A percentile compares a stretch with the other conserved stretches of the same genome.
These are phyloP conservation scores for Pelodiscus sinensis DNA, from an alignment of 2,113 vertebrate species.

Conservation along the genomic window DNA sequence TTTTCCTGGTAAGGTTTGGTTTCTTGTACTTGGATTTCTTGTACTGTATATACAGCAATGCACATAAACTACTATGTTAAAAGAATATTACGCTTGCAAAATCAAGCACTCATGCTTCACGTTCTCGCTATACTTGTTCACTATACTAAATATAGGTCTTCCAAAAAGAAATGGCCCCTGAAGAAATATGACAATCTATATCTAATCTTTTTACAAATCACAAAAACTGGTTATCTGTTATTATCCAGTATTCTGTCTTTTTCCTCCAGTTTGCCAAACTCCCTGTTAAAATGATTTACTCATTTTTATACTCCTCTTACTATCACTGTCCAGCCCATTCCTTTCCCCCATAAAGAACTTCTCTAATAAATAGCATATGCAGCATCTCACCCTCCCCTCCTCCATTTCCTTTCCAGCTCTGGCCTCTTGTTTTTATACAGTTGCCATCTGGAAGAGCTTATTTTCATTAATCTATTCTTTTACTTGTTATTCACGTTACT, in stretches of 20 bases:
- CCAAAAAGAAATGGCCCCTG: not conserved
- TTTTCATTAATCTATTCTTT: not conserved
- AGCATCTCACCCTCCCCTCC: too few species aligned
- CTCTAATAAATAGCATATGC: not conserved
- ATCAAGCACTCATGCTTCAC: not conserved
- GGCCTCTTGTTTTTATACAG: not conserved
- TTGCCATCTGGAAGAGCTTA: not conserved
- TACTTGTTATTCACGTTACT: not conserved
- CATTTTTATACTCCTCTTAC: not conserved
- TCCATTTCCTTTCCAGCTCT: not conserved
- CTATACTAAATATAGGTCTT: not conserved
- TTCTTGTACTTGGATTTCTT: not conserved
- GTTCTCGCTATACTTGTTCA: not conserved
- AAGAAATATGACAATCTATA: not conserved
- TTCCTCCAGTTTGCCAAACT: not conserved
- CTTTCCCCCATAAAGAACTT: accelerated
- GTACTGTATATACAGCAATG: accelerated
- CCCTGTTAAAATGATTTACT: not conserved
- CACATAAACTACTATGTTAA: not conserved
- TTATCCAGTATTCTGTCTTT: not conserved
- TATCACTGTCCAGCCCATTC: accelerated
- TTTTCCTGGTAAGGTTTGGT: accelerated
- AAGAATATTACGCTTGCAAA: not conserved
- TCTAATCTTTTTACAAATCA: not conserved
- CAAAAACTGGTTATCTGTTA: not conserved